A percentile compares a stretch with the other conserved stretches of the same genome.
These are phyloP conservation scores for Saccostrea glomerata DNA, from an alignment of 1,140 invertebrate species.

Conservation along the genomic window DNA sequence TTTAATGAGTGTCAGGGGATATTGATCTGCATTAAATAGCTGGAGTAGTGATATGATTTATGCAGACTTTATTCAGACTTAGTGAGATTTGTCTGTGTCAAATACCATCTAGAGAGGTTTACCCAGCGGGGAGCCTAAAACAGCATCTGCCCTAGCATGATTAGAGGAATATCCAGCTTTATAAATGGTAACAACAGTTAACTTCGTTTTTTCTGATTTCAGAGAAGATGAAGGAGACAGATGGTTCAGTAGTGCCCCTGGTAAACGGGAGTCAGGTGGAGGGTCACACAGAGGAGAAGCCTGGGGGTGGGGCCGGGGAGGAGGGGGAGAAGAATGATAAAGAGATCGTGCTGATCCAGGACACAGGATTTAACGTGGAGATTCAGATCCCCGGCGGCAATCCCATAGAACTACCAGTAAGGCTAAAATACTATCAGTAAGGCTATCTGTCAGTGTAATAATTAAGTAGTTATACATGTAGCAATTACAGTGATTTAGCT, in stretches of 20 bases:
- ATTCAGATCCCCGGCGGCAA: constrained; percentile 90
- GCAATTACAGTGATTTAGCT: no score
- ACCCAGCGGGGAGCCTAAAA: not conserved
- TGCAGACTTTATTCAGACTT: not conserved
- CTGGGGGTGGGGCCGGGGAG: constrained; percentile 47
- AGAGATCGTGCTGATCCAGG: constrained; percentile 92
- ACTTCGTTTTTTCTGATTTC: not conserved
- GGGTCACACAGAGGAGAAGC: not conserved
- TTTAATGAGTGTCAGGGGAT: not conserved
- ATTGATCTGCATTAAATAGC: not conserved
- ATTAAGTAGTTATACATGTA: no score
- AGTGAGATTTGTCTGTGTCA: not conserved
- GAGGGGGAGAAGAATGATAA: constrained; percentile 67
- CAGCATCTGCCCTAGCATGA: not conserved
- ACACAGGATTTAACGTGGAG: constrained; percentile 95
- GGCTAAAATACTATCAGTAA: constrained; percentile 88
- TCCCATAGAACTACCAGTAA: constrained; percentile 93
- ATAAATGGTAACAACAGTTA: not conserved
- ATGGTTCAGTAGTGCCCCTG: not conserved
- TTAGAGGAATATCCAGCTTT: not conserved
- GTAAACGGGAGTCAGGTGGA: not conserved
- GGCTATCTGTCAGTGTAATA: not conserved
- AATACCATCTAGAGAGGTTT: not conserved
- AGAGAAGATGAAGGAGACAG: not conserved
- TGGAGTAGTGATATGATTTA: not conserved